phyloP scores from a whole-genome alignment of 2,888 invertebrate species.

The Dicranocentrus wangi region DNA sequence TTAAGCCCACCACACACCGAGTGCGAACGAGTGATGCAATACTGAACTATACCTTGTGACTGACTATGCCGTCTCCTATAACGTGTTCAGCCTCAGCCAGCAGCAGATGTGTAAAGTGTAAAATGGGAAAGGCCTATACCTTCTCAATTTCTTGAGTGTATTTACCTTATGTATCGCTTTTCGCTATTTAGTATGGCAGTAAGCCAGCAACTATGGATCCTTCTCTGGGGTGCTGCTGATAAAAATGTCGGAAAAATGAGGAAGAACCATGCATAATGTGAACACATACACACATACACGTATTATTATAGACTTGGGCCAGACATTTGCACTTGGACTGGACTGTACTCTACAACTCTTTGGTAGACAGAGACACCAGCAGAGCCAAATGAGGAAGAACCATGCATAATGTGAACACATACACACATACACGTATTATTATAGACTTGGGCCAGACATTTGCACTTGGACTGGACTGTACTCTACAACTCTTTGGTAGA shows the following conservation, averaged over 20 bases:
- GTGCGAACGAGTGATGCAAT: conserved; percentile 34
- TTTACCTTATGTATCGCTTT: neutral
- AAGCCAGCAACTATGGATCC: conserved; percentile 42
- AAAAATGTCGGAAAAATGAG: conserved; percentile 32
- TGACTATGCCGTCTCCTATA: conserved; percentile 7
- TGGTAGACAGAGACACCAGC: neutral
- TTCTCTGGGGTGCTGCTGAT: neutral
- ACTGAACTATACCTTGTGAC: conserved; percentile 40
- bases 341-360: no score
- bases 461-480: no score
- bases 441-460: neutral
- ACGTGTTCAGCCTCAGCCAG: neutral
- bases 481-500: no score
- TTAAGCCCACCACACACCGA: conserved; percentile 6
- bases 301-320: no score
- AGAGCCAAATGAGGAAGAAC: neutral
- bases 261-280: conserved; percentile 3
- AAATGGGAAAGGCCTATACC: neutral
- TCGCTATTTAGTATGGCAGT: conserved; percentile 25
- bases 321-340: no score
- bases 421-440: neutral
- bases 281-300: neutral
- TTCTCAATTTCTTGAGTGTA: conserved; percentile 1
- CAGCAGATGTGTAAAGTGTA: conserved; percentile 5
- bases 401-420: neutral